phyloP scores from a whole-genome alignment of 2,888 invertebrate genomes.

The Drosophila atripex region DNA sequence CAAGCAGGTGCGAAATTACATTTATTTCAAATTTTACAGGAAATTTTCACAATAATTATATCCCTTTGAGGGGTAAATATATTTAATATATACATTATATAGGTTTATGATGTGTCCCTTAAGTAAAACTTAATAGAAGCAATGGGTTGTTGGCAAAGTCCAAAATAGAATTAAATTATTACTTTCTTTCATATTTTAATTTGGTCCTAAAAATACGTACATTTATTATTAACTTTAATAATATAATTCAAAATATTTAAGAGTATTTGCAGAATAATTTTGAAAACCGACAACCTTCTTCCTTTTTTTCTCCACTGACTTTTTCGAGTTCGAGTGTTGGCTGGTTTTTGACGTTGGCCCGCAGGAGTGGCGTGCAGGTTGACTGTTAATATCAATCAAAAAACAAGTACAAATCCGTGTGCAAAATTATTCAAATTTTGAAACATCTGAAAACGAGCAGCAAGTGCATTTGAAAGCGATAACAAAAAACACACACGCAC shows the following conservation, averaged over 20 bases:
- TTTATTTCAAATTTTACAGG: background rate
- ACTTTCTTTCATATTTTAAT: too few species aligned
- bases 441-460: conserved; percentile 31
- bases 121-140: too few species aligned
- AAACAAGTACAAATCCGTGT: conserved; percentile 60
- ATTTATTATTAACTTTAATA: background rate
- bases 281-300: background rate
- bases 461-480: conserved; percentile 47
- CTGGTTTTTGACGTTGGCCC: conserved; percentile 39
- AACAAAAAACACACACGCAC: conserved; percentile 17
- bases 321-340: conserved; percentile 29
- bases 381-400: conserved; percentile 68
- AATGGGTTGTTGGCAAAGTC: too few species aligned
- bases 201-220: too few species aligned
- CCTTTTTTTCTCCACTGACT: conserved; percentile 3
- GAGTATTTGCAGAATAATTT: background rate
- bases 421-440: conserved; percentile 66
- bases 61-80: too few species aligned
- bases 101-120: too few species aligned
- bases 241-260: background rate
- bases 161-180: too few species aligned
- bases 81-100: too few species aligned
- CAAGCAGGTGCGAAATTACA: background rate
- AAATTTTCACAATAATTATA: too few species aligned
- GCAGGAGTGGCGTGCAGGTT: conserved; percentile 66